Conservation (phyloP, 1,140 invertebrate genomes). For the Globodera rostochiensis region DNA sequence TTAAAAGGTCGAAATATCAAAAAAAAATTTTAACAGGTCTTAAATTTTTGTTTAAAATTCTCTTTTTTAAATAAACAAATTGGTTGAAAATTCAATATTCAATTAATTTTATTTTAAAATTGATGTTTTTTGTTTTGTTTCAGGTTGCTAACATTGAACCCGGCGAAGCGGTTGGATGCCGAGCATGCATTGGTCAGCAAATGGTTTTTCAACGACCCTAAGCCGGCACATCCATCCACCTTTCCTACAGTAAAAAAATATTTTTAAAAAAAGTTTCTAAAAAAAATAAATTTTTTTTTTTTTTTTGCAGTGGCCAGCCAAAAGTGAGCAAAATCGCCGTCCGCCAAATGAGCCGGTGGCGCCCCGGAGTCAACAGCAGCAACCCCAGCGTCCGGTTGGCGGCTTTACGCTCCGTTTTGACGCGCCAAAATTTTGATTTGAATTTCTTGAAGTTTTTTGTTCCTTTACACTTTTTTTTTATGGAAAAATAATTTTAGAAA, state of each 20-base stretch:
- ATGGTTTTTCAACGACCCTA: slow-evolving; percentile 87
- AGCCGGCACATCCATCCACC: slow-evolving; percentile 91
- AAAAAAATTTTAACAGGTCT: too few relatives aligned
- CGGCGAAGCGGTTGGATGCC: slow-evolving; percentile 76
- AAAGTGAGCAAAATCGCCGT: slow-evolving; percentile 35
- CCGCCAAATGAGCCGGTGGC: slow-evolving; percentile 9
- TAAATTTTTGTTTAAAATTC: too few relatives aligned
- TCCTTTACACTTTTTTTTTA: too few relatives aligned
- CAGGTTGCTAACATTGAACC: slow-evolving; percentile 38
- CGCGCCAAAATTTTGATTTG: slow-evolving; percentile 43
- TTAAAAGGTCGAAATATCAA: too few relatives aligned
- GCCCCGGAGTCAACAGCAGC: neutral
- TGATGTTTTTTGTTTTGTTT: neutral
- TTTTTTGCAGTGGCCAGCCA: slow-evolving; percentile 32
- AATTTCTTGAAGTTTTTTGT: too few relatives aligned
- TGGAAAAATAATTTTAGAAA: too few relatives aligned
- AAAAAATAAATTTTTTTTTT: too few relatives aligned
- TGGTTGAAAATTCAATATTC: slow-evolving; percentile 9
- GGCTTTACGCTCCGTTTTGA: slow-evolving; percentile 40
- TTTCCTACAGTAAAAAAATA: slow-evolving; percentile 80
- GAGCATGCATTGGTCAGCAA: slow-evolving; percentile 83
- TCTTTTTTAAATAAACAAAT: slow-evolving; percentile 1
- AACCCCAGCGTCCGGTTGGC: slow-evolving; percentile 9
- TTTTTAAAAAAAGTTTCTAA: neutral
- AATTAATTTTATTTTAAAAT: slow-evolving; percentile 11